Evolutionary conservation across 1,140 invertebrate genomes (phyloP).

Genomic region (Drosophila repletoides): DNA sequence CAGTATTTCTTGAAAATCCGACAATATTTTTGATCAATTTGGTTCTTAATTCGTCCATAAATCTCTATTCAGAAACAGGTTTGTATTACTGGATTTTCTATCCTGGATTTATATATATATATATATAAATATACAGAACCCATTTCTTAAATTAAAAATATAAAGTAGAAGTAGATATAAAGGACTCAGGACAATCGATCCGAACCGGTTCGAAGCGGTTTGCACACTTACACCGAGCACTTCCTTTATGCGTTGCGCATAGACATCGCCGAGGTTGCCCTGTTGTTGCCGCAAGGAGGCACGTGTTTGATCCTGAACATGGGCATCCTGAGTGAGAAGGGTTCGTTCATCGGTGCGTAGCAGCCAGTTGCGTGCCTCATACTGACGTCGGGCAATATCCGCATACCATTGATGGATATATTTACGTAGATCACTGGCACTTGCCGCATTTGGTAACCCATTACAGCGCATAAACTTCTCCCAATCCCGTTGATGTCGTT

Average conservation of each 20-base stretch:
- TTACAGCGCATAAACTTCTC: constrained; percentile 85
- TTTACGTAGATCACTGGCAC: constrained; percentile 84
- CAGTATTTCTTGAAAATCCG: no score
- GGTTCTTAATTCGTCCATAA: no score
- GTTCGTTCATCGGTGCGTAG: constrained; percentile 81
- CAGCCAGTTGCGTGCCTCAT: constrained; percentile 78
- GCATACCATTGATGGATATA: constrained; percentile 86
- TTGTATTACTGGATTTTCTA: no score
- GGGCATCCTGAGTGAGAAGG: constrained; percentile 73
- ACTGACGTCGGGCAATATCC: constrained; percentile 83
- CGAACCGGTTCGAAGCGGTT: no score
- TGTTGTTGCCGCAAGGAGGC: constrained; percentile 66
- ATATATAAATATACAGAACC: no score
- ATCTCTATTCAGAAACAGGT: no score
- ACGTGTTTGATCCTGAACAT: constrained; percentile 65
- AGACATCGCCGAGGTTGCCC: constrained; percentile 75
- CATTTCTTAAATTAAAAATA: no score
- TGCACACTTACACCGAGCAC: constrained; percentile 81
- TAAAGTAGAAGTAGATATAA: no score
- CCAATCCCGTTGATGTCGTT: constrained; percentile 83
- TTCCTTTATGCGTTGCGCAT: constrained; percentile 80
- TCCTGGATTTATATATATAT: no score
- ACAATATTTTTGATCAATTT: no score
- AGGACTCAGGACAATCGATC: no score
- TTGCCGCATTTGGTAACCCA: constrained; percentile 85